These are phyloP conservation scores for Exephanes ischioxanthus DNA, from an alignment of 2,888 invertebrate species.

Conservation along the genomic window DNA sequence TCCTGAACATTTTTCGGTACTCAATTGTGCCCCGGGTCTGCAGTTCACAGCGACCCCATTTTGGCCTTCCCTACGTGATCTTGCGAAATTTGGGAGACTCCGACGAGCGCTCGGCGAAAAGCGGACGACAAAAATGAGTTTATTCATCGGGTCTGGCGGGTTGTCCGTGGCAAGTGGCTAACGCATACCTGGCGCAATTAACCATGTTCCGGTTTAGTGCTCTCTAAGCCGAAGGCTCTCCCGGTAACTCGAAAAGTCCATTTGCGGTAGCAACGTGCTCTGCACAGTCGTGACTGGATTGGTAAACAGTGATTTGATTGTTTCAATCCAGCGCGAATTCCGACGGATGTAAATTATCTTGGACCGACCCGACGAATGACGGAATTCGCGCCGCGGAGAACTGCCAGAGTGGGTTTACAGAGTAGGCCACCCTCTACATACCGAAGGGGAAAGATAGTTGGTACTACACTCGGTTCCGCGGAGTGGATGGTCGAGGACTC, in stretches of 20 bases:
- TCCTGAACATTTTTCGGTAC: no score
- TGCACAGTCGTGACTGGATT: conserved; percentile 9
- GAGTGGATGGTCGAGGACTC: conserved; percentile 25
- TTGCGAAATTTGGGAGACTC: background rate
- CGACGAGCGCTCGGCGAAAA: background rate
- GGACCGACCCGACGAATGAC: conserved; percentile 1
- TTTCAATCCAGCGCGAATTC: conserved; percentile 34
- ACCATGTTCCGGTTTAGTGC: background rate
- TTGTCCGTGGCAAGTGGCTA: background rate
- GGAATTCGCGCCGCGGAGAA: conserved; percentile 15
- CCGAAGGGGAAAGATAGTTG: conserved; percentile 7
- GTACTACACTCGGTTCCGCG: background rate
- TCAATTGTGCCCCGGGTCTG: no score
- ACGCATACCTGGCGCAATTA: conserved; percentile 21
- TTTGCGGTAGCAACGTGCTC: conserved; percentile 20
- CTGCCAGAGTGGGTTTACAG: background rate
- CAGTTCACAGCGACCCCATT: no score
- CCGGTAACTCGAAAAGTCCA: conserved; percentile 48
- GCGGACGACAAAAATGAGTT: conserved; percentile 7
- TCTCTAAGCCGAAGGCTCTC: background rate
- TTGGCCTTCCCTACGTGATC: background rate
- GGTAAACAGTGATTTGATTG: conserved; percentile 52
- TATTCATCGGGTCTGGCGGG: background rate
- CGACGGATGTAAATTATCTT: conserved; percentile 44
- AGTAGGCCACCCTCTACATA: background rate